Base-by-base conservation (phyloP, 1,140 invertebrate genomes). In the Colletes latitarsis region DNA sequence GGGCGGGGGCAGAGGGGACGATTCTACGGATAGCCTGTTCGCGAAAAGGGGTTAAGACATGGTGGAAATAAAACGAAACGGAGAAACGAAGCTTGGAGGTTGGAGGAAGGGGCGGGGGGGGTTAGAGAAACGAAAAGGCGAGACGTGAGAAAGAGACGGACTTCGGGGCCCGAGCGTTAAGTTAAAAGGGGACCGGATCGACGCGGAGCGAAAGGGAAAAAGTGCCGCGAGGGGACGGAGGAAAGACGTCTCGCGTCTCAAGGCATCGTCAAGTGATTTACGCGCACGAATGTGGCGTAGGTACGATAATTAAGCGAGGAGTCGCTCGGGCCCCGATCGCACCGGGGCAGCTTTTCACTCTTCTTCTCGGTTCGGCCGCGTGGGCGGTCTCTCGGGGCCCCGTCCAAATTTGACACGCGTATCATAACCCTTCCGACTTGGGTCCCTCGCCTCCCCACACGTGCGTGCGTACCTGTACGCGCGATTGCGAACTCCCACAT, bases 381-480 rank as follows among this genome's bases (percentile, higher is more conserved):
- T 92, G 91, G 91, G 91, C 91, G 91, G 91, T 92, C 91, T 90
- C 87, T 89, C 67, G 76, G 81, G 87, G 87, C 88, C 85, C 85
- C 88, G 82, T 91, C 86, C 90, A 89, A 91, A 91, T 91, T 91
- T 91, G 90, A 91, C 90, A 91, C 90, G 90, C 90, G 89, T 91
- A 91, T 91, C 90, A 91, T 91, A 90, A 91, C 87, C 89, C 90
- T 90, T 87, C 88, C 74, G 74, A 81, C 72, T 76, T 76, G 60
- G 79, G 69, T 81, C 55, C 67, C 64, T 63, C 49, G 43, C 39
- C 19, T 75, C 64, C 64, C 46, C 41, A 3, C 62, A 17, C 30
- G 49, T 21, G 63, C 73, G 62, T 72, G 78, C 60, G 46, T 63
- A 78, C 60, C 70, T 49, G 57, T 77, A 14, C 55, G 69, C 43